Percentiles rank a stretch among this genome's conserved stretches.
Evolutionary conservation across 2,797 vertebrate genomes (phyloP).

Genomic region (Astyanax mexicanus): DNA sequence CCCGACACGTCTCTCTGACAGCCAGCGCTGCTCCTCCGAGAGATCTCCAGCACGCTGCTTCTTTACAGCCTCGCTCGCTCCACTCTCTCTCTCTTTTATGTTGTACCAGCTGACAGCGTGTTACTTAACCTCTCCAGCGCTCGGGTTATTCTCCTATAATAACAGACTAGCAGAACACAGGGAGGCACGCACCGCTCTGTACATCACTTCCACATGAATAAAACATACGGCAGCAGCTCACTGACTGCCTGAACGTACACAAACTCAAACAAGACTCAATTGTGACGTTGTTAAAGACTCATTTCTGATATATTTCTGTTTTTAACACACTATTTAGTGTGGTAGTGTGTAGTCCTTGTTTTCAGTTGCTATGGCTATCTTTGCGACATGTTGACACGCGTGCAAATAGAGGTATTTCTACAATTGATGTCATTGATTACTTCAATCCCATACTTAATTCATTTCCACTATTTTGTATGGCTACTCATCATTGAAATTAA

Average conservation of each 20-base stretch:
- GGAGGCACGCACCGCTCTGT: neutral
- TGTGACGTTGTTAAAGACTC: neutral
- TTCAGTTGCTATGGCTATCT: too few relatives aligned
- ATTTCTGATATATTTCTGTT: neutral
- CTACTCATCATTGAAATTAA: too few relatives aligned
- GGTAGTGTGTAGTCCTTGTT: too few relatives aligned
- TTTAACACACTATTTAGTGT: too few relatives aligned
- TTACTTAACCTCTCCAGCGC: neutral
- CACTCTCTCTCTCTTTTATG: neutral
- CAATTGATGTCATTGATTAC: too few relatives aligned
- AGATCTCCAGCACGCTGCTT: neutral
- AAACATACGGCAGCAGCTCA: neutral
- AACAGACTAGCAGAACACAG: neutral
- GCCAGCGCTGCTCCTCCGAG: conserved; percentile 5
- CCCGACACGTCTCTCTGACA: conserved; percentile 60
- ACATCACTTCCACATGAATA: neutral
- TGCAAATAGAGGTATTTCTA: too few relatives aligned
- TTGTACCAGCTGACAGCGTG: neutral
- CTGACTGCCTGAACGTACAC: neutral
- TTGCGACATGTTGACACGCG: too few relatives aligned
- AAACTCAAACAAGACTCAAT: neutral
- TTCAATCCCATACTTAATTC: too few relatives aligned
- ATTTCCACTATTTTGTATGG: too few relatives aligned
- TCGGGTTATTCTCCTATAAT: neutral
- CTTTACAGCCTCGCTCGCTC: neutral